Base-by-base conservation (phyloP, 2,113 vertebrate species). In the Scatophagus argus region DNA sequence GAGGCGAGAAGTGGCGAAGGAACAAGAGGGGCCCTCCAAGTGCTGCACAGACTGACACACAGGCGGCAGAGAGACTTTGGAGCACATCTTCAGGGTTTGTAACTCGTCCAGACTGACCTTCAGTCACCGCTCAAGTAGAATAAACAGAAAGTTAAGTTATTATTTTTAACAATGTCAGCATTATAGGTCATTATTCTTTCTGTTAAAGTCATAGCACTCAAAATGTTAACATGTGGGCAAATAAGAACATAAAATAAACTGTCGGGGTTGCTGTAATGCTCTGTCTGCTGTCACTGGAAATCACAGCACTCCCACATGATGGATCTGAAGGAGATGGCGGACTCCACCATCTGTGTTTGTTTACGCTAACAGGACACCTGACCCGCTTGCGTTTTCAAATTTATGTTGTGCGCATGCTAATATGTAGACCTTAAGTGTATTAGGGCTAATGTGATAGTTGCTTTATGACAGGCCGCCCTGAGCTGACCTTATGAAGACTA, bases 1-100 rank as follows among this genome's bases (percentile, higher is more conserved):
- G 16, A 80, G 86, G 74, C 7, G 60, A 78, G 74, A 87, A 75
- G 58, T 55, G 29, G 52, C 8, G 23, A 34, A 59, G 74, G 82
- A 80, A 79, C 27, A 19, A 51, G 23, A 14, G 12, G 11, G 11
- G 8, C 61, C 11, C 9, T 58, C 41, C 8, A 7, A 41, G 55
- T 67, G 21, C 70, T 6, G 23, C 61, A 17, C 16, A 14, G 13
- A 25, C 58, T 34, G 29, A 73, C 64, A 73, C 34, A 13, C 52
- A 60, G 58, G 52, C 58, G 36, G 65, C 67, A 39, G 46, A n/a
- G 16, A 52, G 32, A 3, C 11, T 49, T 49, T 55, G 3, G 16
- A 4, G 23, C 5, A 3, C n/a, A 3, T 4, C 4, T 21, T 60
- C 5, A 43, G 13, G 44, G 43, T 49, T 49, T 62, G 55, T 41